These are phyloP conservation scores for Stenoptilia bipunctidactyla DNA, from an alignment of 2,888 invertebrate species.

Conservation along the genomic window DNA sequence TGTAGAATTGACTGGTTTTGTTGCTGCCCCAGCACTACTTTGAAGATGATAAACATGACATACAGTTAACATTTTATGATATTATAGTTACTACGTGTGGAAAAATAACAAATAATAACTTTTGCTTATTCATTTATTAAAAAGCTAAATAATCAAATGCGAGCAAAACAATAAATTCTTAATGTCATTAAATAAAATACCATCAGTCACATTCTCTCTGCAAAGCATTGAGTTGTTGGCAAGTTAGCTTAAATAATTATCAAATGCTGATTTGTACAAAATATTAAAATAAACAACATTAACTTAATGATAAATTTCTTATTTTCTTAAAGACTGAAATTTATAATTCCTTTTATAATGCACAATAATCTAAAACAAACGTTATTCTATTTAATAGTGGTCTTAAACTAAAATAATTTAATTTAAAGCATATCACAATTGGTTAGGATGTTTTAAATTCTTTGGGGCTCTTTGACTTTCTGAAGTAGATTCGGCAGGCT, in stretches of 20 bases:
- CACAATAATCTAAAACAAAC: too few relatives aligned
- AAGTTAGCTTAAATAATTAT: conserved; percentile 27
- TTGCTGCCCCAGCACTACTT: too few relatives aligned
- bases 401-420: conserved; percentile 2
- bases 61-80: too few relatives aligned
- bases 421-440: conserved; percentile 43
- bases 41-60: too few relatives aligned
- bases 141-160: conserved; percentile 29
- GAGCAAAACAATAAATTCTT: conserved; percentile 47
- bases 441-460: conserved; percentile 54
- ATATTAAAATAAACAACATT: neutral
- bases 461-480: conserved; percentile 30
- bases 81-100: too few relatives aligned
- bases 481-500: conserved; percentile 21
- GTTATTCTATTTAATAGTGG: too few relatives aligned
- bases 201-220: conserved; percentile 3
- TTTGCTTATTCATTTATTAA: too few relatives aligned
- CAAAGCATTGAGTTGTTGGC: conserved; percentile 24
- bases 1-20: too few relatives aligned
- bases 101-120: too few relatives aligned
- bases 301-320: too few relatives aligned
- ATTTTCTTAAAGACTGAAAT: too few relatives aligned
- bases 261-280: conserved; percentile 57
- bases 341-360: too few relatives aligned
- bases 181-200: conserved; percentile 28